These are phyloP conservation scores for Bombus affinis DNA, from an alignment of 1,140 invertebrate species.

Conservation along the genomic window DNA sequence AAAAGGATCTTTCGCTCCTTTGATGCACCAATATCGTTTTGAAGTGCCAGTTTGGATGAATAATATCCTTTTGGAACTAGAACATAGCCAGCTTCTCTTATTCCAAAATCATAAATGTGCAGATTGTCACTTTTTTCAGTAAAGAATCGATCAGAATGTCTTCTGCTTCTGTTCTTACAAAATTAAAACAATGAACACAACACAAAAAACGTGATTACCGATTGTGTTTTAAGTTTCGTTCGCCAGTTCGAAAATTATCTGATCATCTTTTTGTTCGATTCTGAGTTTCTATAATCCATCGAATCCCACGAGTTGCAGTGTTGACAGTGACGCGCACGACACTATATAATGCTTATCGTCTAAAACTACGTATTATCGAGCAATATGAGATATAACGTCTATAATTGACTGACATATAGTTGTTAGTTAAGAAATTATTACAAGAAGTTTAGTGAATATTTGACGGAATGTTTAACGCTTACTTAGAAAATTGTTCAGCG, in stretches of 20 bases:
- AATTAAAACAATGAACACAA: background rate
- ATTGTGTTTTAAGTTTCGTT: background rate
- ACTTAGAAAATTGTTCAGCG: background rate
- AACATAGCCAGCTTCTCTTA: too few relatives aligned
- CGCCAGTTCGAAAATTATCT: background rate
- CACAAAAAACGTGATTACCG: background rate
- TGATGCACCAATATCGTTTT: too few relatives aligned
- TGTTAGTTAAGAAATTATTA: background rate
- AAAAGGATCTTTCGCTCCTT: background rate
- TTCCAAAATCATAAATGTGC: background rate
- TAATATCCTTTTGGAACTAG: too few relatives aligned
- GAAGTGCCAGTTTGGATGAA: too few relatives aligned
- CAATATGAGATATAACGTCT: background rate
- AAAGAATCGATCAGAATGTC: too few relatives aligned
- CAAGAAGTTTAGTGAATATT: background rate
- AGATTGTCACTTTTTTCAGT: background rate
- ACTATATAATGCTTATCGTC: background rate
- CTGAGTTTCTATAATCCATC: background rate
- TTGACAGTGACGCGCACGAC: background rate
- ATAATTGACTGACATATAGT: background rate
- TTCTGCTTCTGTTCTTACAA: background rate
- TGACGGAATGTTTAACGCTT: slow-evolving; percentile 3
- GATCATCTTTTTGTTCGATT: background rate
- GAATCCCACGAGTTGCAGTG: background rate
- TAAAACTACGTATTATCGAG: background rate